These are phyloP conservation scores for Amblyraja radiata DNA, from an alignment of 2,797 vertebrate genomes.

Conservation along the genomic window DNA sequence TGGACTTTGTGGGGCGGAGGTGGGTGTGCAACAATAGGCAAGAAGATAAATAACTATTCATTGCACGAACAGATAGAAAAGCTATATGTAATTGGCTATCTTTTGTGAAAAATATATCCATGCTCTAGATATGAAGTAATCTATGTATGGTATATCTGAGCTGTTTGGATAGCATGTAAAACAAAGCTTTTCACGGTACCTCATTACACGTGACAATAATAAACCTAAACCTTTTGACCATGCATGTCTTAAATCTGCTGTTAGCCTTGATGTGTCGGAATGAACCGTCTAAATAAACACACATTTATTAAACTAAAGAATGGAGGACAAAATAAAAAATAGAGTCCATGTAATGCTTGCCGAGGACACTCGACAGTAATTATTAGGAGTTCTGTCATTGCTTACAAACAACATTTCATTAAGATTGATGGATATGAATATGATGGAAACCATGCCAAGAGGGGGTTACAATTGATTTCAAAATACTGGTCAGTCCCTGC, in stretches of 20 bases:
- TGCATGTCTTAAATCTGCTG: background rate
- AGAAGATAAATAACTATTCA: background rate
- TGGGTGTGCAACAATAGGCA: background rate
- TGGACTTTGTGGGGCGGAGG: background rate
- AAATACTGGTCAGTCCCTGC: constrained; percentile 42
- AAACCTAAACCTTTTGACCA: background rate
- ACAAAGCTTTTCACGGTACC: too few relatives aligned
- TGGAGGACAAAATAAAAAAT: background rate
- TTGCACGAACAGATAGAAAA: background rate
- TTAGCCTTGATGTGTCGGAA: background rate
- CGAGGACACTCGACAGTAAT: constrained; percentile 15
- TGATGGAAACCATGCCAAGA: constrained; percentile 22
- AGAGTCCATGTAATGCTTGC: constrained; percentile 9
- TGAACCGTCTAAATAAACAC: background rate
- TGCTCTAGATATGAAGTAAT: background rate
- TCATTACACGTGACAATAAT: too few relatives aligned
- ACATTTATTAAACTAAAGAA: constrained; percentile 4
- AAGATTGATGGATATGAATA: constrained; percentile 35
- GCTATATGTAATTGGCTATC: background rate
- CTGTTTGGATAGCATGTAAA: too few relatives aligned
- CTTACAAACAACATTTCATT: constrained; percentile 34
- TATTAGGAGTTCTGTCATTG: constrained; percentile 21
- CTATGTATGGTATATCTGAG: too few relatives aligned
- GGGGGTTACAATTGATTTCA: constrained; percentile 37
- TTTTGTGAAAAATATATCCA: background rate